Evolutionary conservation across 2,797 vertebrate genomes (phyloP), one percentile per base, ranked within the genome.

Genomic region (Mallotus villosus): DNA sequence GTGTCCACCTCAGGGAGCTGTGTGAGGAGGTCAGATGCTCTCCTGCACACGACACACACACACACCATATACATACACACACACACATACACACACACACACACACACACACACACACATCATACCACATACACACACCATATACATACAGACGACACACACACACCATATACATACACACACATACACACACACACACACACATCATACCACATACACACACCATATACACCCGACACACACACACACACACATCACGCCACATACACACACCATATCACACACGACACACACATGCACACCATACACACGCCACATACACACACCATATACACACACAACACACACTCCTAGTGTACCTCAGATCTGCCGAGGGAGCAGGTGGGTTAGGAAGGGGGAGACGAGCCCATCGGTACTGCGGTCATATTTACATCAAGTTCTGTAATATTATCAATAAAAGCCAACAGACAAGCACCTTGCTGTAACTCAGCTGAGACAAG

Each of bases 361-460:
- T 70, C 55, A 72, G 27, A 69, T 32, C 51, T 19, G 51, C 19
- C 1, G 19, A n/a, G 51, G 19, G 16, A 55, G 78, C 70, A 68
- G 60, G 72, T 41, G 8, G 29, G 51, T 17, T 41, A 58, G 65
- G 70, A 71, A 81, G 84, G 64, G 34, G 74, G 80, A 46, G 41
- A 46, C 12, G 1, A 46, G 41, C 12, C 41, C 2, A 7, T 46
- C 41, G 2, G 41, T 46, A 25, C 49, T 53, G 22, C 22, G 74
- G 84, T 72, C 72, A 78, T 88, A 91, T 91, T 91, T 89, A 91
- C 81, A 90, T 89, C 88, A 88, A 79, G 72, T 80, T 60, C 70
- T 86, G 85, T 91, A 87, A 89, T 89, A 88, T 91, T 90, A 91
- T 92, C 87, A 89, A 91, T 91, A 90, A 92, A 92, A 91, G 84